Percentiles rank a stretch among this genome's conserved stretches.
phyloP scores from a whole-genome alignment of 2,797 vertebrate genomes.

The Eremophila alpestris region DNA sequence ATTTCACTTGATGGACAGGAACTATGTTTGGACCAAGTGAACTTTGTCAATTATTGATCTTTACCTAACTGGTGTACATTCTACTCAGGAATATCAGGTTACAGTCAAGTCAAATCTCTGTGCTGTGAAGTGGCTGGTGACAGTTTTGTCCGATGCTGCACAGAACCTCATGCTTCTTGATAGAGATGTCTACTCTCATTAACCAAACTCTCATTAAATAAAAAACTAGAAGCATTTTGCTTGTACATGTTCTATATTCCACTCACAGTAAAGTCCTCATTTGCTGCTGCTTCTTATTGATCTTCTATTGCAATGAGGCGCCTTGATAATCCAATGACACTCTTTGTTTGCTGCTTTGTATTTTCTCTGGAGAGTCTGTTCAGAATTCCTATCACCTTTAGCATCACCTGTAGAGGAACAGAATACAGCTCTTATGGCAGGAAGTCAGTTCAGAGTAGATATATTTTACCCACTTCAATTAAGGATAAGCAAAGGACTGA shows the following conservation, averaged over 20 bases:
- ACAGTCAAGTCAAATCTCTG: neutral
- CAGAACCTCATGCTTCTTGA: neutral
- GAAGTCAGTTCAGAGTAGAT: neutral
- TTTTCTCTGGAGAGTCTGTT: neutral
- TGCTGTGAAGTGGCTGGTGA: neutral
- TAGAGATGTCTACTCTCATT: neutral
- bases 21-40: neutral
- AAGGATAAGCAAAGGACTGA: neutral
- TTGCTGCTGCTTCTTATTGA: constrained; percentile 26
- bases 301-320: neutral
- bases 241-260: neutral
- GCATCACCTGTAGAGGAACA: neutral
- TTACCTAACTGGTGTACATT: neutral
- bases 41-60: neutral
- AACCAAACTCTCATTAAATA: neutral
- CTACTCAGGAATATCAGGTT: neutral
- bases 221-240: neutral
- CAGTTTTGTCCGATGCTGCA: neutral
- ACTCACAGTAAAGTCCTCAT: neutral
- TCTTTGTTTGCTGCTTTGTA: neutral
- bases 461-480: neutral
- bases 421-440: neutral
- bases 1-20: neutral
- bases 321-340: neutral
- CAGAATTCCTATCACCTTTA: neutral